Evolutionary conservation across 2,797 vertebrate species (phyloP), one percentile per base, ranked within the genome.

Genomic region (Bucorvus abyssinicus): DNA sequence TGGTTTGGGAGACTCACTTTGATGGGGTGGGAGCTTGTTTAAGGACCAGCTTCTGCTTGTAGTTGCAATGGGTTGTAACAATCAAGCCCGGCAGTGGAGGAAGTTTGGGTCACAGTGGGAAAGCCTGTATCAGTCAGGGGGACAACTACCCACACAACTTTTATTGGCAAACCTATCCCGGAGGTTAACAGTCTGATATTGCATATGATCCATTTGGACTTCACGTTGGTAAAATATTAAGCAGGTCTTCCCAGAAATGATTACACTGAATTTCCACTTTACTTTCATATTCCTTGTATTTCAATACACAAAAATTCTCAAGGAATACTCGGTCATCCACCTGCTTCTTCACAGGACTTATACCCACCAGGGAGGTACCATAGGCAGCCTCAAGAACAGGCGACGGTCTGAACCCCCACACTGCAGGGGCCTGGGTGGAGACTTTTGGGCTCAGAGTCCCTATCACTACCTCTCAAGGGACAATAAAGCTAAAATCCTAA

Each of bases 341-440:
- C 38, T 11, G 9, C 52, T 61, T 73, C 49, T 64, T 27, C 18
- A 9, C 2, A 53, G 26, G 23, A 34, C 10, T 85, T 75, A 8
- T 2, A 7, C 56, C 16, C 26, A 32, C 3, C 29, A 14, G 23
- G 29, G 50, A 76, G 32, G 26, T 71, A 32, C 34, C 34, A 60
- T 1, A 1, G 36, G 16, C 75, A 93, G 32, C 7, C 49, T 78
- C 34, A 42, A 71, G 36, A 93, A 27, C 12, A 47, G 61, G 24
- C 14, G 15, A 6, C 3, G 3, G 34, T 60, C 40, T 86, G 32
- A 9, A 38, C 38, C 7, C 29, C 42, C 16, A 3, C 0, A 2
- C 63, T 70, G 36, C 44, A 53, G 49, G 7, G 82, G 11, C 50
- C 67, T 27, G 32, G 36, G 32, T 56, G 47, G 36, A 67, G 18